Percentiles rank a stretch among this genome's conserved stretches.
Conservation (phyloP, 2,888 invertebrate species). For the Morpho deidamia region DNA sequence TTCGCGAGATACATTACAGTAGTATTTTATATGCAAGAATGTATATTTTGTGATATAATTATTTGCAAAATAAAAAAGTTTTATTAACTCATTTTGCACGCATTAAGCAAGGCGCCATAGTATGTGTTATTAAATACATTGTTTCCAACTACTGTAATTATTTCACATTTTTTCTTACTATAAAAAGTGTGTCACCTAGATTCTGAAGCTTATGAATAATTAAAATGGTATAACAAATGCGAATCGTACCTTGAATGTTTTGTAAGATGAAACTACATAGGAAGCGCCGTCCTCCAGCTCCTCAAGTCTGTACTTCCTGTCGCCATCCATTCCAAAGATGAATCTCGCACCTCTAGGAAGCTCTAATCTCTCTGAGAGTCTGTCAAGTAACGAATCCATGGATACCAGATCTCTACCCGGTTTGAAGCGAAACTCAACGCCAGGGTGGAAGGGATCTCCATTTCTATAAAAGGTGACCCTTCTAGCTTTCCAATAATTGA, state of each 20-base stretch:
- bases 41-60: too few species aligned
- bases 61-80: constrained; percentile 1
- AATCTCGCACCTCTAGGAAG: constrained; percentile 93
- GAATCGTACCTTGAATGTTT: constrained; percentile 88
- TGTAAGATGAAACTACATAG: constrained; percentile 95
- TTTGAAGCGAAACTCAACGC: constrained; percentile 90
- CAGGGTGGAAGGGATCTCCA: constrained; percentile 95
- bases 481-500: constrained; percentile 92
- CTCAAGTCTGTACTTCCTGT: constrained; percentile 88
- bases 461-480: constrained; percentile 94
- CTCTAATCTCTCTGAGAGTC: constrained; percentile 91
- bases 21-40: too few species aligned
- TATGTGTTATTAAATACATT: constrained; percentile 8
- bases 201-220: background rate
- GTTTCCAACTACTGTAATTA: background rate
- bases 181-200: constrained; percentile 9
- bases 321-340: constrained; percentile 95
- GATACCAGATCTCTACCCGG: constrained; percentile 92
- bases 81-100: constrained; percentile 1
- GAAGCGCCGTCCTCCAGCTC: constrained; percentile 94
- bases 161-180: background rate
- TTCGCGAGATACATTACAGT: too few species aligned
- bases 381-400: constrained; percentile 90
- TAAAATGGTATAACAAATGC: background rate
- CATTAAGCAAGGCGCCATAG: constrained; percentile 15